Base-by-base conservation (phyloP, 2,888 invertebrate genomes). In the Microdon myrmicae region DNA sequence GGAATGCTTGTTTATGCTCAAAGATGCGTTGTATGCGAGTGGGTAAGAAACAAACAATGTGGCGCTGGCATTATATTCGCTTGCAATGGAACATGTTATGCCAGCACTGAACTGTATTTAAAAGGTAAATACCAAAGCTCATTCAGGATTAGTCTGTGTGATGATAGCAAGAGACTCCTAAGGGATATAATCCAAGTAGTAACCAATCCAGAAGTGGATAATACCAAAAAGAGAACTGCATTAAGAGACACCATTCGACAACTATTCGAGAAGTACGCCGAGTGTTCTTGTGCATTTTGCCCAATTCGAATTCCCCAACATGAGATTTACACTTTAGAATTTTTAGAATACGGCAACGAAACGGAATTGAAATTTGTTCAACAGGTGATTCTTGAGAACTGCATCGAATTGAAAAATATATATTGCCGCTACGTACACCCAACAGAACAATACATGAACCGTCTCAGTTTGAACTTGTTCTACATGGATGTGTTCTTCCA, bases 1-100 rank as follows among this genome's bases (percentile, higher is more conserved):
- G 61, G 61, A 8, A 39, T 41, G 39, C 39, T 35, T 0, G 20
- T 2, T 2, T 48, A 56, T 5, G 14, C 22, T 3, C 9, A 39
- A 2, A 32, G 56, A n/a, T 2, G 1, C n/a, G 20, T 51, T 9
- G 39, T 56, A 6, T 56, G 61, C 7, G 25, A 44, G n/a, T 61
- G 61, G 49, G 12, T 9, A 1, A 2, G 7, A 2, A 28, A 34
- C 20, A 28, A 10, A 6, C 38, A 35, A 13, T 16, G 3, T 17
- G 61, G 56, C 14, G 49, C 56, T 0, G 61, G 61, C 1, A 5
- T 56, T 1, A 48, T 61, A 8, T 5, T 45, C 12, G 39, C 61
- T 5, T 14, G 25, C 9, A 61, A 49, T 31, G 61, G 61, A 3
- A 35, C 14, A 12, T 49, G 25, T 8, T 61, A 39, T 16, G 44